Evolutionary conservation across 1,140 invertebrate genomes (phyloP).

Genomic region (Wasmannia auropunctata): DNA sequence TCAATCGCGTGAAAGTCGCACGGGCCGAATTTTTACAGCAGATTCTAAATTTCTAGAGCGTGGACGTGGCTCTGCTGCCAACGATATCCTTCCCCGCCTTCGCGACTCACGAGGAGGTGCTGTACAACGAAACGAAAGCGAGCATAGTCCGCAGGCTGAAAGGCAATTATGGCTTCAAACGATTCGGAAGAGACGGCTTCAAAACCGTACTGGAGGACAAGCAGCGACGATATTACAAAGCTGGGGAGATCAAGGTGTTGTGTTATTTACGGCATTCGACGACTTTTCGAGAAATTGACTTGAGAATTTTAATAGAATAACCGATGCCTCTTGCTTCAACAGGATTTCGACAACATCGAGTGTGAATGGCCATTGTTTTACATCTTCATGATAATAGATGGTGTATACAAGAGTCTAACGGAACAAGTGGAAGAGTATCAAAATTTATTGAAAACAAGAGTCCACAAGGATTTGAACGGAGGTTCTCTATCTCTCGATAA

Average conservation of each 20-base stretch:
- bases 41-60: slow-evolving; percentile 87
- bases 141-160: slow-evolving; percentile 95
- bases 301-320: background rate
- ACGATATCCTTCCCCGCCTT: slow-evolving; percentile 99
- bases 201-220: slow-evolving; percentile 95
- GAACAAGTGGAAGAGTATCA: slow-evolving; percentile 97
- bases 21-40: slow-evolving; percentile 49
- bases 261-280: background rate
- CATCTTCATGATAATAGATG: slow-evolving; percentile 98
- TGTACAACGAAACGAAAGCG: slow-evolving; percentile 94
- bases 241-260: slow-evolving; percentile 91
- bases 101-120: slow-evolving; percentile 96
- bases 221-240: slow-evolving; percentile 89
- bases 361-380: slow-evolving; percentile 99
- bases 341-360: slow-evolving; percentile 98
- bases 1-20: slow-evolving; percentile 7
- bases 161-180: slow-evolving; percentile 96
- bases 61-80: slow-evolving; percentile 95
- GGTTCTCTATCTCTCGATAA: slow-evolving; percentile 86
- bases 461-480: slow-evolving; percentile 92
- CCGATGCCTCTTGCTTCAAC: background rate
- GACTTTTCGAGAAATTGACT: background rate
- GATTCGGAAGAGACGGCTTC: slow-evolving; percentile 98
- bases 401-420: slow-evolving; percentile 94
- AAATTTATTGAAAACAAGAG: slow-evolving; percentile 91